Percentiles rank a stretch among this genome's conserved stretches.
These are phyloP conservation scores for Exephanes ischioxanthus DNA, from an alignment of 2,888 invertebrate genomes.

Conservation along the genomic window DNA sequence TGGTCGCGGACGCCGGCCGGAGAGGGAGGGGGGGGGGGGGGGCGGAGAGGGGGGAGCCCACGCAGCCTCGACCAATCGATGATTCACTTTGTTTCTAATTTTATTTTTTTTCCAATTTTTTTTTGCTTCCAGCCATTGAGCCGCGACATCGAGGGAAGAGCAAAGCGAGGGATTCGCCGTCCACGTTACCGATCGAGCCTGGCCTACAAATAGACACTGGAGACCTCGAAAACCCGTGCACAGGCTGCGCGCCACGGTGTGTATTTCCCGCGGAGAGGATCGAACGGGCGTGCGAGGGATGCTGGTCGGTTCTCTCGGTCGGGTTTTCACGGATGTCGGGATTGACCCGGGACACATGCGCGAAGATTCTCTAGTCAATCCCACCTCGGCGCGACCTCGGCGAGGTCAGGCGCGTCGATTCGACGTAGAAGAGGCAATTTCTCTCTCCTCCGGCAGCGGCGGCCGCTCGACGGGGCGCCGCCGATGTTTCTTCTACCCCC, in stretches of 20 bases:
- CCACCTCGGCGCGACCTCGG: slow-evolving; percentile 65
- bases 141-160: not conserved
- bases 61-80: slow-evolving; percentile 41
- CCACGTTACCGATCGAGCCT: slow-evolving; percentile 1
- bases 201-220: not conserved
- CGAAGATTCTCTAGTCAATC: slow-evolving; percentile 69
- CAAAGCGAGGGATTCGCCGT: not conserved
- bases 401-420: slow-evolving; percentile 66
- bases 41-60: not conserved
- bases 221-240: not conserved
- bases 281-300: not conserved
- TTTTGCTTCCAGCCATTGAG: not conserved
- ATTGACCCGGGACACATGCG: slow-evolving; percentile 69
- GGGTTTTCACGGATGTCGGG: slow-evolving; percentile 39
- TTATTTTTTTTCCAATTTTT: slow-evolving; percentile 36
- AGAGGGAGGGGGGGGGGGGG: not conserved
- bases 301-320: not conserved
- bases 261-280: not conserved
- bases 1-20: not conserved
- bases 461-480: slow-evolving; percentile 54
- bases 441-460: slow-evolving; percentile 23
- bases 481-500: slow-evolving; percentile 26
- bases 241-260: not conserved
- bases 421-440: slow-evolving; percentile 65
- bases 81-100: slow-evolving; percentile 38